Conservation (phyloP, 2,888 invertebrate genomes). For the Limenitis camilla region DNA sequence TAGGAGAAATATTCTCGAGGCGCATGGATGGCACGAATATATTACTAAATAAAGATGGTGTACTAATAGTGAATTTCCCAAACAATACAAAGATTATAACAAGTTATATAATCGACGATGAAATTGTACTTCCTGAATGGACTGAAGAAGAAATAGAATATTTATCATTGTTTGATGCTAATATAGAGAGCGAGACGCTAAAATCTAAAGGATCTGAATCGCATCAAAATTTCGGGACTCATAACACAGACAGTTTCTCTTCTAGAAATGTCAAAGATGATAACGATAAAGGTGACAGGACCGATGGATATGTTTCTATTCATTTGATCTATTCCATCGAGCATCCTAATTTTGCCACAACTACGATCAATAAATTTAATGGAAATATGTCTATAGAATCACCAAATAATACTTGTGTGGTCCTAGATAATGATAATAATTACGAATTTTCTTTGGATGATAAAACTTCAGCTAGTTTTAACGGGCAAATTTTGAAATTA, state of each 20-base stretch:
- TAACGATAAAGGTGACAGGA: conserved; percentile 28
- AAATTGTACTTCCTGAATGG: conserved; percentile 60
- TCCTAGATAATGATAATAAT: conserved; percentile 39
- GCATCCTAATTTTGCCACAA: conserved; percentile 70
- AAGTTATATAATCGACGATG: conserved; percentile 43
- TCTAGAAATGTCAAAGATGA: not conserved
- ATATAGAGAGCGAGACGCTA: conserved; percentile 31
- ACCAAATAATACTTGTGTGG: conserved; percentile 46
- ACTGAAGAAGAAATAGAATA: conserved; percentile 50
- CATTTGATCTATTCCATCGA: conserved; percentile 54
- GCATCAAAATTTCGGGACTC: conserved; percentile 36
- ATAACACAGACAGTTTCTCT: not conserved
- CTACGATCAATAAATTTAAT: conserved; percentile 54
- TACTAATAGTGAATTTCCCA: conserved; percentile 53
- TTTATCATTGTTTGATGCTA: conserved; percentile 38
- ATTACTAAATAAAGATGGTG: conserved; percentile 57
- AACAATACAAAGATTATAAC: conserved; percentile 59
- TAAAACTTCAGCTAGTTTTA: conserved; percentile 46
- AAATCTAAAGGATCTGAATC: conserved; percentile 40
- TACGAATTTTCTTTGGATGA: conserved; percentile 49
- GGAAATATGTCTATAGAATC: conserved; percentile 48
- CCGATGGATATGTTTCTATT: conserved; percentile 56
- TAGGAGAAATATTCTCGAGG: conserved; percentile 58
- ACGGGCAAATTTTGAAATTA: conserved; percentile 47
- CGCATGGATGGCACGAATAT: conserved; percentile 59